phyloP scores from a whole-genome alignment of 1,140 invertebrate genomes.

The Hylaeus volcanicus region DNA sequence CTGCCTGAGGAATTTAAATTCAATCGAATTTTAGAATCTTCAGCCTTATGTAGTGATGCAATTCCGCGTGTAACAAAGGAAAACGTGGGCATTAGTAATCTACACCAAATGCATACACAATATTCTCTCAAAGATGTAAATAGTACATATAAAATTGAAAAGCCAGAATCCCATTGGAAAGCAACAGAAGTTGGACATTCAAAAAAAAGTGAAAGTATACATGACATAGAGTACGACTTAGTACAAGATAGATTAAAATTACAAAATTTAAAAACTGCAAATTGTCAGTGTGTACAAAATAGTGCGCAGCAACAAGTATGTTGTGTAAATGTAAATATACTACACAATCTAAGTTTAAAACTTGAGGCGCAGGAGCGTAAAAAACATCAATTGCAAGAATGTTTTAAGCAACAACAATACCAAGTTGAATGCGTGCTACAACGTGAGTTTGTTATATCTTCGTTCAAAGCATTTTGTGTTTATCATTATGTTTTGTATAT shows the following conservation, averaged over 20 bases:
- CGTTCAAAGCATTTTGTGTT: not conserved
- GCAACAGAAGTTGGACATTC: conserved; percentile 7
- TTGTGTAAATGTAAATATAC: conserved; percentile 74
- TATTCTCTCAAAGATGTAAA: conserved; percentile 22
- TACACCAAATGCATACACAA: not conserved
- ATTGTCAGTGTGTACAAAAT: conserved; percentile 50
- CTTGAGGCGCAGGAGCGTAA: conserved; percentile 82
- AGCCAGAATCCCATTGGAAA: conserved; percentile 4
- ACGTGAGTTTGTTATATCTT: conserved; percentile 80
- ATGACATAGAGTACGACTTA: conserved; percentile 76
- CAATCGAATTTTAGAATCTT: conserved; percentile 50
- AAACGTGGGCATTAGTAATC: conserved; percentile 59
- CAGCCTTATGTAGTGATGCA: conserved; percentile 39
- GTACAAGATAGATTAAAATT: conserved; percentile 80
- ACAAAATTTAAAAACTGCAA: conserved; percentile 68
- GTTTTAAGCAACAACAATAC: conserved; percentile 84
- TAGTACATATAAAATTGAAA: conserved; percentile 31
- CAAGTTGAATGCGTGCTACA: conserved; percentile 84
- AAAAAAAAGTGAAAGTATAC: conserved; percentile 74
- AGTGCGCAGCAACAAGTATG: conserved; percentile 59
- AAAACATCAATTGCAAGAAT: conserved; percentile 83
- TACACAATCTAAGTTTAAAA: conserved; percentile 79
- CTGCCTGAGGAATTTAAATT: conserved; percentile 26
- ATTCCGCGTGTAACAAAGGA: conserved; percentile 46
- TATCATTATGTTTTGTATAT: conserved; percentile 16